Percentiles rank a stretch among this genome's conserved stretches.
phyloP scores from a whole-genome alignment of 1,140 invertebrate species.

The Atta texana region DNA sequence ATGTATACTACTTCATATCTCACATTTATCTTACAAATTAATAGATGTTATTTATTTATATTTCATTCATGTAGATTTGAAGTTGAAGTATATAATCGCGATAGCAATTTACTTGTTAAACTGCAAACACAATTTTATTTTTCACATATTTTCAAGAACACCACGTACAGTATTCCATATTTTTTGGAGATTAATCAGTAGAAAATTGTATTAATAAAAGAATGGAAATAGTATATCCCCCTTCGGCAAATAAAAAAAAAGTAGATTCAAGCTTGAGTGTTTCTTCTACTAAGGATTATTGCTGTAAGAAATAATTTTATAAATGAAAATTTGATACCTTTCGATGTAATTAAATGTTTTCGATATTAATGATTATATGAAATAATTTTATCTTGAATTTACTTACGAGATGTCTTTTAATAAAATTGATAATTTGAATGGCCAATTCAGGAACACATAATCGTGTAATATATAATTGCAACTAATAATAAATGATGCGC shows the following conservation, averaged over 20 bases:
- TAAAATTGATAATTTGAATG: slow-evolving; percentile 13
- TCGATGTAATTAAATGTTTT: not conserved
- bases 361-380: not conserved
- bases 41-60: slow-evolving; percentile 10
- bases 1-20: slow-evolving; percentile 54
- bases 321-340: not conserved
- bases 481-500: not conserved
- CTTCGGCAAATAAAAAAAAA: slow-evolving; percentile 31
- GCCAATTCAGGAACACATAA: not conserved
- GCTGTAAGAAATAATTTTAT: not conserved
- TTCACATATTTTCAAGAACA: slow-evolving; percentile 52
- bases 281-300: slow-evolving; percentile 36
- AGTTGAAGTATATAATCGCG: not conserved
- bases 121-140: slow-evolving; percentile 54
- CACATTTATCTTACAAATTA: not conserved
- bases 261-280: slow-evolving; percentile 24
- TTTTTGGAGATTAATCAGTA: slow-evolving; percentile 14
- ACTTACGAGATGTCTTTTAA: not conserved
- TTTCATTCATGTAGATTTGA: slow-evolving; percentile 2
- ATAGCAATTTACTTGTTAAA: slow-evolving; percentile 49
- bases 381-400: slow-evolving; percentile 5
- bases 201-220: slow-evolving; percentile 49
- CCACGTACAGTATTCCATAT: slow-evolving; percentile 7
- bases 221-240: slow-evolving; percentile 30
- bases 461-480: not conserved